Conservation (phyloP, 2,113 vertebrate genomes). For the Nyctereutes procyonoides region DNA sequence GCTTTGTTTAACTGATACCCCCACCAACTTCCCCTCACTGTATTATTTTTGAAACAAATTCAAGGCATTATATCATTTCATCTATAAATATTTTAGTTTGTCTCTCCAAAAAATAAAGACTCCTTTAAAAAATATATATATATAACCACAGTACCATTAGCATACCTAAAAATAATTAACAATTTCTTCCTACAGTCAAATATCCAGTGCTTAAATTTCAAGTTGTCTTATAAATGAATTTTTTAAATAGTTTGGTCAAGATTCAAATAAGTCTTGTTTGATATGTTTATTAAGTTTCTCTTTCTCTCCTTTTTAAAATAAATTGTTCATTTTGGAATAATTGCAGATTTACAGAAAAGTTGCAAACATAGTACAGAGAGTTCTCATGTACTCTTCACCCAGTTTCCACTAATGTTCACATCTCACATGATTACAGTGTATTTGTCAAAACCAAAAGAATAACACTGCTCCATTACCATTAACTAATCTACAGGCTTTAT, state of each 20-base stretch:
- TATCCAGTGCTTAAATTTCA: neutral
- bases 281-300: neutral
- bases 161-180: neutral
- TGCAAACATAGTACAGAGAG: neutral
- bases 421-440: neutral
- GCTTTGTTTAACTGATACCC: neutral
- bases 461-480: neutral
- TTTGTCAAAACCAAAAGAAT: neutral
- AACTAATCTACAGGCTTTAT: neutral
- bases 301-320: conserved; percentile 21
- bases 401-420: neutral
- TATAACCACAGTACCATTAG: neutral
- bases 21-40: neutral
- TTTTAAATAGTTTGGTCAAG: conserved; percentile 20
- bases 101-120: neutral
- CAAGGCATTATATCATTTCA: neutral
- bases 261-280: neutral
- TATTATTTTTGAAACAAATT: conserved; percentile 48
- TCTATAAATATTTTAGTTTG: conserved; percentile 36
- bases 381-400: neutral
- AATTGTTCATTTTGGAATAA: conserved; percentile 52
- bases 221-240: neutral
- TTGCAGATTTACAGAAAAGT: neutral
- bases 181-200: conserved; percentile 35
- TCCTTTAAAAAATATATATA: neutral